Base-by-base conservation (phyloP, 2,113 vertebrate species). In the Eupsittula cactorum region DNA sequence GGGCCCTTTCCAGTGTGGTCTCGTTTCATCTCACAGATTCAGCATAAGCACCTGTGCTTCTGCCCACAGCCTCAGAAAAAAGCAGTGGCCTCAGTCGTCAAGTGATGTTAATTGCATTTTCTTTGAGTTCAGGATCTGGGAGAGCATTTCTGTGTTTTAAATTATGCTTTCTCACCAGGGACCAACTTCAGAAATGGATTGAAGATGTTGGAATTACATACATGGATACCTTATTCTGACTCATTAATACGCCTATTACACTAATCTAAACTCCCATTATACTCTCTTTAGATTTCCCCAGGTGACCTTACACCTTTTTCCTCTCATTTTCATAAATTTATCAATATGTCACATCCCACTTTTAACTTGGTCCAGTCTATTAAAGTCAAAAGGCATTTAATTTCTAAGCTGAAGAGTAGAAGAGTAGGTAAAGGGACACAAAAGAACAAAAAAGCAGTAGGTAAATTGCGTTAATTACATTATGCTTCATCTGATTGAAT, bases 91-190 rank as follows among this genome's bases (percentile, higher is more conserved):
- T 94, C 41, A 76, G 52, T 90, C 77, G 27, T 79, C n/a, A 80
- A 88, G 57, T 35, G 15, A 70, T 65, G 41, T 69, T 92, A 93
- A 94, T 93, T 93, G 39, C 47, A 57, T 90, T 88, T 67, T 69
- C 63, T 82, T 85, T 77, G 78, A 85, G 63, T 90, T 88, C 82
- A 92, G 55, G 53, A 96, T 81, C 60, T 70, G 83, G 44, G 41
- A 91, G 41, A 83, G 42, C 37, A 59, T 93, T 95, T 94, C 53
- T 93, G 0, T 74, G 11, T 80, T 94, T 94, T 90, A 90, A 94
- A 85, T 96, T 96, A 95, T 80, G 41, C 33, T 35, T 93, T 24
- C 28, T 94, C 93, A 95, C 60, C 37, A 69, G 92, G 82, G 92
- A 93, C 46, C 16, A 77, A 49, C 76, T 91, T 94, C 64, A 92